Evolutionary conservation across 2,888 invertebrate species (phyloP), one percentile per base, ranked within the genome.

Genomic region (Ditylenchus weischeri): DNA sequence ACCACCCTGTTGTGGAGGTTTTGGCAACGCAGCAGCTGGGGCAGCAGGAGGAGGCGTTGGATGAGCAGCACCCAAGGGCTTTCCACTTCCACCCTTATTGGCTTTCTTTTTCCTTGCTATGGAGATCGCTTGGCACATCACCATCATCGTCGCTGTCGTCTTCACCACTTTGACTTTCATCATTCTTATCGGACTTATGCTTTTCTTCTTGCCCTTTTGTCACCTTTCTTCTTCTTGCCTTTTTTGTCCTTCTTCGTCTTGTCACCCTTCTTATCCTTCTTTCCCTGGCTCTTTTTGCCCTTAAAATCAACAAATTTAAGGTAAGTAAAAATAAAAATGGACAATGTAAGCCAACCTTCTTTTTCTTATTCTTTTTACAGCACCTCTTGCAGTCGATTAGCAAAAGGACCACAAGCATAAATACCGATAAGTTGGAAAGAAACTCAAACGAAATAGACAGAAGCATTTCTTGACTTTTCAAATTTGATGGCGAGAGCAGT

Each of bases 1-100:
- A 10, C 51, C 51, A 23, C 51, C 51, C 13, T 51, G 51, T 13
- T 51, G 51, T 8, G 51, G 51, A 51, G 51, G 51, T 51, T 51
- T 51, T 15, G 51, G 51, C 51, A n/a, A n/a, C 8, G 51, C 51
- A 51, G 51, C 51, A 23, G 19, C 51, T 21, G 13, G 8, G 23
- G 51, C 51, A 51, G 51, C 7, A 51, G 51, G 51, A 51, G 6
- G 51, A n/a, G 19, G 19, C 51, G 13, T n/a, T 51, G 19, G 51
- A 23, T 13, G 19, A 21, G 13, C 51, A 51, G 51, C 8, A 8
- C 8, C 7, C 13, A 8, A 7, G 13, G 7, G 8, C 23, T 8
- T 6, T 51, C 19, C 8, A 10, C 19, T 13, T 10, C 51, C 51
- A 51, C 51, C 51, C 51, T 51, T 51, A 8, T n/a, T 6, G 13